Evolutionary conservation across 1,140 invertebrate species (phyloP).

Genomic region (Calephelis virginiensis): DNA sequence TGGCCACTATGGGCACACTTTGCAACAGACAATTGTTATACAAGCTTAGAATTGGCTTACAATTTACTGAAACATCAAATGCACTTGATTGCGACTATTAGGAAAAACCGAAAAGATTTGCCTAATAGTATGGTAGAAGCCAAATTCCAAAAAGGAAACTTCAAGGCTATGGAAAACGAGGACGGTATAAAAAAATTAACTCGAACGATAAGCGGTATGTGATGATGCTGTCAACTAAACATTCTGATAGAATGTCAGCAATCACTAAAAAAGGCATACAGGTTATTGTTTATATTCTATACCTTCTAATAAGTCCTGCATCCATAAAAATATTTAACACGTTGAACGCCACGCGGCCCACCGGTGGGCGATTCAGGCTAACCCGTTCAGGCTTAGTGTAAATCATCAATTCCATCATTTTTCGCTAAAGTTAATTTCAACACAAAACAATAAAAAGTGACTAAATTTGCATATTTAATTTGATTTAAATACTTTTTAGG

Average conservation of each 20-base stretch:
- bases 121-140: slow-evolving; percentile 3
- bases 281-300: slow-evolving; percentile 22
- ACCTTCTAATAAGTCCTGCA: too few species aligned
- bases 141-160: slow-evolving; percentile 18
- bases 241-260: neutral
- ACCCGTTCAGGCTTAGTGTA: too few species aligned
- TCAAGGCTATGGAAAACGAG: slow-evolving; percentile 20
- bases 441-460: too few species aligned
- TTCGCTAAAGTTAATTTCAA: too few species aligned
- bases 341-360: too few species aligned
- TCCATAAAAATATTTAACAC: too few species aligned
- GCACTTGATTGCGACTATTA: slow-evolving; percentile 21
- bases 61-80: slow-evolving; percentile 18
- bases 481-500: too few species aligned
- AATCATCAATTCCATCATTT: too few species aligned
- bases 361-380: too few species aligned
- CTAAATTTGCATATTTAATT: too few species aligned
- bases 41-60: slow-evolving; percentile 13
- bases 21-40: slow-evolving; percentile 20
- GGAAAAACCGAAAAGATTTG: slow-evolving; percentile 20
- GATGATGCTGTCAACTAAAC: slow-evolving; percentile 5
- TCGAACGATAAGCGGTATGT: neutral
- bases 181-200: neutral
- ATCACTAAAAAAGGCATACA: neutral
- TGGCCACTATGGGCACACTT: neutral